Evolutionary conservation across 2,888 invertebrate species (phyloP), one percentile per base, ranked within the genome.

Genomic region (Sinodicranocentrus sp.): DNA sequence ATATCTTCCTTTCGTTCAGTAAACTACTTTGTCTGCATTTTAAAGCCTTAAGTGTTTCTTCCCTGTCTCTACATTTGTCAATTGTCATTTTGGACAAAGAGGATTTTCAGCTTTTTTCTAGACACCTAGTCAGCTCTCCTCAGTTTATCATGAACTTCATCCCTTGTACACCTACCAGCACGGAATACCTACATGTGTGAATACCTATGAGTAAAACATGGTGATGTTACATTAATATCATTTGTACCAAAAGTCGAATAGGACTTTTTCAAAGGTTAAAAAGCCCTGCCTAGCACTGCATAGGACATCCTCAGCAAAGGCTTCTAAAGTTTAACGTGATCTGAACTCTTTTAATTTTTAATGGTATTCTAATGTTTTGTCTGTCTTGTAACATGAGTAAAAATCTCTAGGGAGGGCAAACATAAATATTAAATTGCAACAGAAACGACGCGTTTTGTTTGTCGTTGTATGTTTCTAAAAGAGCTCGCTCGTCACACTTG

Each of bases 51-150:
- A 86, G 86, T 84, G 86, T 82, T 82, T 75, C 84, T 86, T 65
- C 80, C 80, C 59, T 79, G 82, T 86, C 82, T 70, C 77, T 71
- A 84, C 84, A 86, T 86, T 86, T 86, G 86, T 86, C 86, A 86
- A 86, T 84, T 86, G 86, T 84, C 84, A 86, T 76, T 71, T 79
- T 68, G 77, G 76, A 84, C 84, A 86, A 86, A 82, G 84, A 82
- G 82, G 82, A 82, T 86, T 84, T 86, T 82, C 82, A 79, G 63
- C 82, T 84, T 84, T 85, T 72, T 54, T 79, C 59, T 44, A 78
- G 70, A 78, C 78, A 70, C 70, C 79, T 63, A 75, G 63, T 72
- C 71, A 68, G 61, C 77, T 70, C 76, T 76, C 57, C 71, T 71
- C 61, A 72, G 80, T 43, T 70, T 21, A 48, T 68, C 28, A 75